Evolutionary conservation across 2,888 invertebrate genomes (phyloP), one percentile per base, ranked within the genome.

Genomic region (Pterostichus madidus): DNA sequence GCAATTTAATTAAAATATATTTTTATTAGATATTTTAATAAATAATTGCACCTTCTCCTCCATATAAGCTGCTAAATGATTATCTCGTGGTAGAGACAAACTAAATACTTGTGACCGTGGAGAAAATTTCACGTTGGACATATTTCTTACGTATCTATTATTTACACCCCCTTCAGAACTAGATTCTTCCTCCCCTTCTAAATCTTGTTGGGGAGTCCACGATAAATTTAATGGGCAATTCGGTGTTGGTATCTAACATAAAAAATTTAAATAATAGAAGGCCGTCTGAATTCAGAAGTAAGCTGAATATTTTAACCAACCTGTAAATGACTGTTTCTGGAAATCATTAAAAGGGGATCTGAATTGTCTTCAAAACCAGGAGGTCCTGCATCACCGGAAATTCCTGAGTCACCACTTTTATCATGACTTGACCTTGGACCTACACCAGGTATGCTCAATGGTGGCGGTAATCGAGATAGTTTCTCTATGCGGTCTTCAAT

Each of bases 201-300:
- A 91, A 89, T 97, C 97, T 88, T 96, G 96, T 86, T 96, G 96
- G 0, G 97, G 96, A 0, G 96, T 96, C 97, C 96, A 97, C 0
- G 94, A 91, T 59, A 90, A 88, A 80, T 87, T 84, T 81, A 84
- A 85, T 13, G 86, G 86, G 11, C 86, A 35, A 61, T 76, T 77
- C 24, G 75, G 39, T 44, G 78, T 11, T 49, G 56, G 53, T 32
- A 73, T 73, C 83, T 83, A 49, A 31, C 68, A 78, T 49, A 39
- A 84, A 64, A 44, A 35, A 52, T 46, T 83, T 3, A 39, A 39
- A 39, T 39, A 39, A 8, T 39, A 24, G 24, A 24, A 24, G 24
- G 24, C 24, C 24, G 24, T 24, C 24, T 24, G 24, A 24, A 24
- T 24, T 1, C 2, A 24, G 24, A 24, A 24, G 24, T 24, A 24